Evolutionary conservation across 2,888 invertebrate species (phyloP).

Genomic region (Epirrhoe tristata): DNA sequence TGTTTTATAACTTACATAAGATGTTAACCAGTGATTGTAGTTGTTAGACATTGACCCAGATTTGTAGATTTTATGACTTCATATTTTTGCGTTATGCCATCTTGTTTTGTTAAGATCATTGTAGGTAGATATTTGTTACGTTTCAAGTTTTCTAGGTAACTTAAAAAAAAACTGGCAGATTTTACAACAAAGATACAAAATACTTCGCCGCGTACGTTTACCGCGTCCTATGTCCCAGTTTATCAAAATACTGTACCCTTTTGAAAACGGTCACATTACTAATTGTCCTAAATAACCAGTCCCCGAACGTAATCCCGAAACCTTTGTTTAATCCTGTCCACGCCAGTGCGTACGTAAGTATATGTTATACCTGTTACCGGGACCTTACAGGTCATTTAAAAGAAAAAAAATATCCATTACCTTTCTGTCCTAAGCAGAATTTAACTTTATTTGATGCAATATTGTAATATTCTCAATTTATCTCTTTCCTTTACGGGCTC

Average conservation of each 20-base stretch:
- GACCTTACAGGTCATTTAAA: not conserved
- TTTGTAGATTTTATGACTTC: slow-evolving; percentile 1
- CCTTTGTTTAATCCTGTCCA: slow-evolving; percentile 20
- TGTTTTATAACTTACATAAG: slow-evolving; percentile 32
- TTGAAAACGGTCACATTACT: slow-evolving; percentile 1
- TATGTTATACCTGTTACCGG: slow-evolving; percentile 17
- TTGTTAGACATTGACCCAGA: slow-evolving; percentile 31
- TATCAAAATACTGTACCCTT: not conserved
- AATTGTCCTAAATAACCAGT: slow-evolving; percentile 6
- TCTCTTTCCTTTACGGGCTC: too few species aligned
- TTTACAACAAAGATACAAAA: too few species aligned
- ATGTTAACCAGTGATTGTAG: slow-evolving; percentile 32
- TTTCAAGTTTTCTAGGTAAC: not conserved
- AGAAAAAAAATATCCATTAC: not conserved
- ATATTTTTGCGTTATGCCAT: not conserved
- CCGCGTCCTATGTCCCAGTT: not conserved
- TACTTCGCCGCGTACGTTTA: too few species aligned
- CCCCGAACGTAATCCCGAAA: slow-evolving; percentile 11
- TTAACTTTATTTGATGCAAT: too few species aligned
- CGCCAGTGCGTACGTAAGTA: slow-evolving; percentile 10
- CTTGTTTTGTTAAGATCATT: not conserved
- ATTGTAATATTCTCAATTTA: too few species aligned
- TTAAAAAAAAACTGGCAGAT: too few species aligned
- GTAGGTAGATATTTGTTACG: not conserved
- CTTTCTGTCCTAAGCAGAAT: too few species aligned